Evolutionary conservation across 1,140 invertebrate genomes (phyloP), one percentile per base, ranked within the genome.

Genomic region (Drosophila sproati): DNA sequence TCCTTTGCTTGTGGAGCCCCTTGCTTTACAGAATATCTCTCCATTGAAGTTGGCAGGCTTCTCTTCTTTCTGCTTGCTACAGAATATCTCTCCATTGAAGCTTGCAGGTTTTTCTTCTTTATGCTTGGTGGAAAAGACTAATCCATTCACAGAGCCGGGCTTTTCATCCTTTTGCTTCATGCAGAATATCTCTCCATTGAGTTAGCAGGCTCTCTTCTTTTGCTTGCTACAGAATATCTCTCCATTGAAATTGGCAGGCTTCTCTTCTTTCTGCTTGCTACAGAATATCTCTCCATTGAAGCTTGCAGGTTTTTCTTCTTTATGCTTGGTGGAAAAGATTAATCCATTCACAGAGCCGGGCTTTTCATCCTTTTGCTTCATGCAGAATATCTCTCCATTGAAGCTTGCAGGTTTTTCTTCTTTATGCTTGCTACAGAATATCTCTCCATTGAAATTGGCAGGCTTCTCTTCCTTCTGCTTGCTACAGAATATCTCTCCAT

Each of bases 391-490:
- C 20, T 20, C 20, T 20, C 20, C 20, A 20, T 20, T 20, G 20
- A 20, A 20, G 20, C 1, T 20, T 0, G 20, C n/a, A 12, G 57
- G 43, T 4, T 60, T 60, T 2, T 60, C 57, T 20, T 60, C 41
- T 7, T 20, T 48, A 4, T 35, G 29, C 8, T 66, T 66, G 2
- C 4, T 48, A 10, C 7, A 6, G 47, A 37, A 34, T 4, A 43
- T 32, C 6, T 59, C 5, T 2, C 5, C 45, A 45, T 7, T 5
- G 4, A 57, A 12, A 3, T 3, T 31, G 3, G 43, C 6, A 0
- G 59, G 31, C 4, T 61, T 69, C 8, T 69, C 62, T 28, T 64
- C 62, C 2, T 54, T 55, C 2, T 45, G 62, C 2, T 54, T 45
- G 2, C 4, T 4, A 5, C 62, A n/a, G 3, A 20, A 0, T 5